Percentiles rank a stretch among this genome's conserved stretches.
phyloP scores from a whole-genome alignment of 2,113 vertebrate species.

The Equus quagga region DNA sequence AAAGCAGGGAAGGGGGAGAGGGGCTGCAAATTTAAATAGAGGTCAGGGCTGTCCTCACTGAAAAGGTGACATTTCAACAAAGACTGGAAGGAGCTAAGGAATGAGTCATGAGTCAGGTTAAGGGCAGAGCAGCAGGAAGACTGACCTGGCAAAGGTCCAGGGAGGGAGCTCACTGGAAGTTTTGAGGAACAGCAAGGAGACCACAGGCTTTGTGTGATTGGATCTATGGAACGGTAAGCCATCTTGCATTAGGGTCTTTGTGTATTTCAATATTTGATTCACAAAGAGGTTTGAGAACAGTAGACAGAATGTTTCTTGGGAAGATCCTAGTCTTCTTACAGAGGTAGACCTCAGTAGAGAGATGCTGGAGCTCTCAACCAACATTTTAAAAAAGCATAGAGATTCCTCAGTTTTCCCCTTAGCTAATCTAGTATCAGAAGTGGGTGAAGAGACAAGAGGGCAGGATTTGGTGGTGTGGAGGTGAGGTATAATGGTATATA shows the following conservation, averaged over 20 bases:
- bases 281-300: neutral
- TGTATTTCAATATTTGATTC: neutral
- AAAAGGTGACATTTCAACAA: neutral
- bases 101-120: neutral
- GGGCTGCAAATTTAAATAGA: neutral
- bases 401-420: neutral
- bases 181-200: neutral
- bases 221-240: no score
- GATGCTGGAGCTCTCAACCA: neutral
- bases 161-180: neutral
- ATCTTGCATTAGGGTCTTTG: neutral
- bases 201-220: neutral
- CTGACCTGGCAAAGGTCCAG: no score
- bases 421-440: neutral
- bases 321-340: neutral
- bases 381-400: neutral
- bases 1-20: neutral
- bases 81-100: neutral
- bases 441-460: neutral
- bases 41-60: neutral
- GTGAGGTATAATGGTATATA: neutral
- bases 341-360: neutral
- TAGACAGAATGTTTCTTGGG: neutral
- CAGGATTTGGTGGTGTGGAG: no score
- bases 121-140: neutral